phyloP scores from a whole-genome alignment of 2,888 invertebrate genomes.

The Nephrotoma flavescens region DNA sequence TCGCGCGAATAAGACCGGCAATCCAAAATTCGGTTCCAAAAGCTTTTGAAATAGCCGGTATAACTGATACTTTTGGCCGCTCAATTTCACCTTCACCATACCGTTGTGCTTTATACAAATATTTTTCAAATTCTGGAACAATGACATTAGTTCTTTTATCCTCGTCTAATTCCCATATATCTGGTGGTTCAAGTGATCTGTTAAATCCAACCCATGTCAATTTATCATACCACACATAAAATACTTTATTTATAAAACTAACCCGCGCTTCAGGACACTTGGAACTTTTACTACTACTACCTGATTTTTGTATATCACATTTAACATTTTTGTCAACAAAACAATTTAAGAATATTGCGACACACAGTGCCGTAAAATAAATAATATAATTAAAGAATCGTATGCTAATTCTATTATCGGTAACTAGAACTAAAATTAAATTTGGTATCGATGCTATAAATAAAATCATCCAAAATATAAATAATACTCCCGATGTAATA shows the following conservation, averaged over 20 bases:
- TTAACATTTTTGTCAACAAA: slow-evolving; percentile 1
- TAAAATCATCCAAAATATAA: background rate
- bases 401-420: background rate
- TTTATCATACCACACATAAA: slow-evolving; percentile 39
- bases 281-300: slow-evolving; percentile 23
- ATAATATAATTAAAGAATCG: background rate
- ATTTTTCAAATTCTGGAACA: slow-evolving; percentile 27
- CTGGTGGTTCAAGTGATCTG: slow-evolving; percentile 33
- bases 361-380: background rate
- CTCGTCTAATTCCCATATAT: slow-evolving; percentile 39
- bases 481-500: slow-evolving; percentile 2
- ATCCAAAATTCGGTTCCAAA: slow-evolving; percentile 10
- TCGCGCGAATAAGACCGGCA: slow-evolving; percentile 3
- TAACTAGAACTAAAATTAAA: background rate
- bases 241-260: slow-evolving; percentile 19
- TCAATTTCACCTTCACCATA: slow-evolving; percentile 13
- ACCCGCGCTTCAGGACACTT: slow-evolving; percentile 36
- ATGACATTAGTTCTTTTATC: slow-evolving; percentile 26
- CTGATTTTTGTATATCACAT: background rate
- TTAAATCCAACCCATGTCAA: slow-evolving; percentile 35
- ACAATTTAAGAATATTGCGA: background rate
- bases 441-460: background rate
- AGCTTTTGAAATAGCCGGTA: slow-evolving; percentile 8
- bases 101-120: slow-evolving; percentile 23
- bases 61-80: background rate